A percentile compares a stretch with the other conserved stretches of the same genome.
phyloP scores from a whole-genome alignment of 2,797 vertebrate genomes.

The Scyliorhinus canicula region DNA sequence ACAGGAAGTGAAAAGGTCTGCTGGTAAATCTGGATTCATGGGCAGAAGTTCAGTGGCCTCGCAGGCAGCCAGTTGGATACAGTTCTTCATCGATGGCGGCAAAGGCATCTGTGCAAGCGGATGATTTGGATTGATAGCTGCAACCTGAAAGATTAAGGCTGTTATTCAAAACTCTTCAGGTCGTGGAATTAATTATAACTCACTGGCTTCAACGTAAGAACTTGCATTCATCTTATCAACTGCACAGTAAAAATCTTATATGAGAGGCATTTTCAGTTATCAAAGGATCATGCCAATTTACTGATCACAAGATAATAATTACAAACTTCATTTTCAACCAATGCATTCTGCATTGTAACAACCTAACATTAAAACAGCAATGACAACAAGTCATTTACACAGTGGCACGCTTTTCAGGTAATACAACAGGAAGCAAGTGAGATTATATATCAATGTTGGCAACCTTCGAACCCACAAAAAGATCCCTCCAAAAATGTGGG shows the following conservation, averaged over 20 bases:
- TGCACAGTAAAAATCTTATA: not conserved
- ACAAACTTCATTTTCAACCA: not conserved
- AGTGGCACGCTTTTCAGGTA: not conserved
- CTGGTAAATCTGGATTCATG: conserved; percentile 94
- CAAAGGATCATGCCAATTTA: not conserved
- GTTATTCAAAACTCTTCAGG: not conserved
- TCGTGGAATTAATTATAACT: not conserved
- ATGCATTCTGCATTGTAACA: not conserved
- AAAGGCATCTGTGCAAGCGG: conserved; percentile 92
- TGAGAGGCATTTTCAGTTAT: not conserved
- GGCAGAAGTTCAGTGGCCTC: conserved; percentile 88
- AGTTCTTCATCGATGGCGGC: conserved; percentile 97
- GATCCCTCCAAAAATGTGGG: not conserved
- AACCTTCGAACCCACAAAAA: not conserved
- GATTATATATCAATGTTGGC: not conserved
- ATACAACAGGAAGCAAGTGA: not conserved
- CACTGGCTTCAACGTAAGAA: not conserved
- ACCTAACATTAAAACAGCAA: not conserved
- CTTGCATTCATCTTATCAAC: not conserved
- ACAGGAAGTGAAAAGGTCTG: conserved; percentile 95
- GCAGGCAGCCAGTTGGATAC: conserved; percentile 94
- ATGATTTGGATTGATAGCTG: conserved; percentile 93
- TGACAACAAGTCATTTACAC: not conserved
- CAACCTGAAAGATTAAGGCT: conserved; percentile 66
- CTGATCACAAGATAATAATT: not conserved